Conservation (phyloP, 2,797 vertebrate species). For the Aldrovandia affinis region DNA sequence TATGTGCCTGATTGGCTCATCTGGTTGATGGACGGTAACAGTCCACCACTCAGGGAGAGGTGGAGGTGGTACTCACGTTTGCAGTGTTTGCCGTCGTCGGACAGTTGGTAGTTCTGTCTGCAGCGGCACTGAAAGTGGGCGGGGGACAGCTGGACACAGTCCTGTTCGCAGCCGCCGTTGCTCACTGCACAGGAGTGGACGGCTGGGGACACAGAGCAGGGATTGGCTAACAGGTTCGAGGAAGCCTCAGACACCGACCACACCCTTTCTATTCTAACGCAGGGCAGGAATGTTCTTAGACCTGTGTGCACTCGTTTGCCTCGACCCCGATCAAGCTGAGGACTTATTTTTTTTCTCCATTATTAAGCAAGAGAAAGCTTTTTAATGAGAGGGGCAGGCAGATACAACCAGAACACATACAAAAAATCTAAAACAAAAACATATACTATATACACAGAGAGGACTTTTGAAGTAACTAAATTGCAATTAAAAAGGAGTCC, state of each 20-base stretch:
- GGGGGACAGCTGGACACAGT: constrained; percentile 74
- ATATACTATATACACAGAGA: too few species aligned
- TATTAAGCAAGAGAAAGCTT: not conserved
- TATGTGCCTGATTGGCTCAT: not conserved
- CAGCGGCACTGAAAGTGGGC: constrained; percentile 76
- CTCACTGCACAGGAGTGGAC: constrained; percentile 73
- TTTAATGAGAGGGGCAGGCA: not conserved
- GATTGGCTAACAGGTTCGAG: not conserved
- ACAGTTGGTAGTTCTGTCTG: constrained; percentile 72
- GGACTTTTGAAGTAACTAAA: too few species aligned
- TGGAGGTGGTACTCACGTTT: constrained; percentile 67
- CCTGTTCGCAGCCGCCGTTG: constrained; percentile 81
- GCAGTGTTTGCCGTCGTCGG: constrained; percentile 72
- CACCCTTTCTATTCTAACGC: not conserved
- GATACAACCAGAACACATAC: not conserved
- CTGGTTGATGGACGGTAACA: not conserved
- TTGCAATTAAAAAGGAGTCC: too few species aligned
- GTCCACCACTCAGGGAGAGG: constrained; percentile 2
- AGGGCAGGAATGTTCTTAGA: not conserved
- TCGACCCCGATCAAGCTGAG: not conserved
- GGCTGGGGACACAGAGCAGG: constrained; percentile 55
- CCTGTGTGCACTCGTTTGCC: not conserved
- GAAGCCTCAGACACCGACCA: not conserved
- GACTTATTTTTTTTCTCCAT: not conserved
- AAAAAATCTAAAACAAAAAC: too few species aligned